Evolutionary conservation across 2,888 invertebrate genomes (phyloP), one percentile per base, ranked within the genome.

Genomic region (Conus canariensis): DNA sequence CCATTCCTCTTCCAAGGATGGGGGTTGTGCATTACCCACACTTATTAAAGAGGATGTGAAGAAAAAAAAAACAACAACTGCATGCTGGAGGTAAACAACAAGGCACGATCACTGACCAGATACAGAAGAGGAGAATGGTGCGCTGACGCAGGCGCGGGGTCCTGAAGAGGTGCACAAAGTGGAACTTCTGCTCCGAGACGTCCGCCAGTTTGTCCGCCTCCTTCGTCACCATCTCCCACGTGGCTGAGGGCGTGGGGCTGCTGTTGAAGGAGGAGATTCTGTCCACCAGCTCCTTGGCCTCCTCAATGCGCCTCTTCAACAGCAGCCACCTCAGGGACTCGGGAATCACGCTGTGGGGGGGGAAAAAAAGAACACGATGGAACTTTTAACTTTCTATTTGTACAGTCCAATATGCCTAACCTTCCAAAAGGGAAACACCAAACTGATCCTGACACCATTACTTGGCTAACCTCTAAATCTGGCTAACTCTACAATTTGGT

Each of bases 311-410:
- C 14, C 93, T 91, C 56, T 93, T 92, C 90, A 94, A 91, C 14
- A 95, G 91, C 86, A 96, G 91, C 96, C 96, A 96, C 22, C 96
- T 89, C 16, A 95, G 91, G 59, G 95, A 95, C 90, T 96, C 96
- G 10, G 95, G 95, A 25, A 95, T 92, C 10, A 95, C 30, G 92
- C 95, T 95, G 91, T 0, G 92, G 89, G 25, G n/a, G 4, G 60
- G 70, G 5, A 56, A 16, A 12, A n/a, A 74, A 74, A 16, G 6
- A 5, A 16, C 64, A 64, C 19, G 64, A 12, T 64, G 64, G 64
- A 12, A 64, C 45, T 45, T 45, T 3, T 1, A 30, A 30, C 30
- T 30, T 30, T 30, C 30, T 30, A 0, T 30, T 30, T 45, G 45
- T 45, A 3, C 45, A 45, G 3, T 45, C 45, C 45, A 45, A 3